These are phyloP conservation scores for Erebia palarica DNA, from an alignment of 2,888 invertebrate genomes.

Conservation along the genomic window DNA sequence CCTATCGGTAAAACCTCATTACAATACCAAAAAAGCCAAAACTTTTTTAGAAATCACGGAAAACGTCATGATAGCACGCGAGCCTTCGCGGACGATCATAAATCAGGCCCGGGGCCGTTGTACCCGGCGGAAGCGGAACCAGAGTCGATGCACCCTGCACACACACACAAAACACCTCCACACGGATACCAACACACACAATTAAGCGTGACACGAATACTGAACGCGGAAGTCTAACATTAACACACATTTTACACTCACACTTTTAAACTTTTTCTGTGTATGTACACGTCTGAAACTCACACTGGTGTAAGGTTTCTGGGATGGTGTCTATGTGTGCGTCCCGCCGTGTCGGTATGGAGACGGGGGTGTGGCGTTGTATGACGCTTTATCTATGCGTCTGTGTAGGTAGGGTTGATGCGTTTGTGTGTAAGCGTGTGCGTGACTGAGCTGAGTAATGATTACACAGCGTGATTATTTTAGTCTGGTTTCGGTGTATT, in stretches of 20 bases:
- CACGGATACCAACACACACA: slow-evolving; percentile 18
- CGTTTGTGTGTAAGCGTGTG: slow-evolving; percentile 50
- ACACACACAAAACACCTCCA: slow-evolving; percentile 37
- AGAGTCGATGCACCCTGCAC: slow-evolving; percentile 78
- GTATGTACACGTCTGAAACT: slow-evolving; percentile 51
- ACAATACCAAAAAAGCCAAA: slow-evolving; percentile 41
- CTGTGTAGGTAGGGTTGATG: slow-evolving; percentile 44
- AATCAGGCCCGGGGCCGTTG: slow-evolving; percentile 76
- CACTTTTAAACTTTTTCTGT: slow-evolving; percentile 48
- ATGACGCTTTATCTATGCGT: slow-evolving; percentile 51
- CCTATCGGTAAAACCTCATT: slow-evolving; percentile 20
- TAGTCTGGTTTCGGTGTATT: not conserved
- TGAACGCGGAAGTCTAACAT: slow-evolving; percentile 75
- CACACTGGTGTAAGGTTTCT: slow-evolving; percentile 51
- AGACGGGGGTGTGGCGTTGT: slow-evolving; percentile 69
- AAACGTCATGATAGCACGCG: slow-evolving; percentile 74
- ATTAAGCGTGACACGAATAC: slow-evolving; percentile 72
- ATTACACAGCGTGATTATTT: slow-evolving; percentile 40
- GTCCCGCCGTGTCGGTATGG: slow-evolving; percentile 68
- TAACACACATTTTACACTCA: slow-evolving; percentile 73
- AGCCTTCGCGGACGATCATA: slow-evolving; percentile 69
- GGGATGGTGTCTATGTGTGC: slow-evolving; percentile 53
- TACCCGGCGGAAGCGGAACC: slow-evolving; percentile 75
- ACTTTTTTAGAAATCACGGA: slow-evolving; percentile 52
- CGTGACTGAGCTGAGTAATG: slow-evolving; percentile 46